These are phyloP conservation scores for Pterocles gutturalis DNA, from an alignment of 2,113 vertebrate genomes.

Conservation along the genomic window DNA sequence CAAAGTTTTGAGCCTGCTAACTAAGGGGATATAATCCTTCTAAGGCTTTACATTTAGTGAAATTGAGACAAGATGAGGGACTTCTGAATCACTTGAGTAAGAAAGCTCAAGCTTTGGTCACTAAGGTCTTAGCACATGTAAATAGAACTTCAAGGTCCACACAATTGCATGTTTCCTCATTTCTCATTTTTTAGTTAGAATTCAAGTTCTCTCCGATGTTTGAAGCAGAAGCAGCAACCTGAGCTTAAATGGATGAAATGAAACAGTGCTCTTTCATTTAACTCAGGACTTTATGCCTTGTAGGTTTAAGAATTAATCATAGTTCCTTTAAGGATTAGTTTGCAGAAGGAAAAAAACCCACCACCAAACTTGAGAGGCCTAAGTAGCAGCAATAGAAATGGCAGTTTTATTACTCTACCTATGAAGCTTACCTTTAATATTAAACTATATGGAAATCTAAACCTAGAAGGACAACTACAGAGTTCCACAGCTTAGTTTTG, in stretches of 20 bases:
- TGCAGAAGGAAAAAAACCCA: background rate
- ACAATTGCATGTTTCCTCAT: accelerated
- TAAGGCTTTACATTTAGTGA: background rate
- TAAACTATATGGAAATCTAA: background rate
- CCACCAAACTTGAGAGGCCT: background rate
- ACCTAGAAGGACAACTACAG: background rate
- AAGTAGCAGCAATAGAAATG: background rate
- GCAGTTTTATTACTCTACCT: background rate
- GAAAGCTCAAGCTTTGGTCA: background rate
- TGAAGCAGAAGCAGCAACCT: background rate
- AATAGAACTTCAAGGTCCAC: background rate
- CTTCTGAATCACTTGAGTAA: background rate
- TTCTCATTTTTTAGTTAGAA: background rate
- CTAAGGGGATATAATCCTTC: background rate
- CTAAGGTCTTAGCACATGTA: background rate
- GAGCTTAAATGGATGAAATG: background rate
- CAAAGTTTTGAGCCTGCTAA: background rate
- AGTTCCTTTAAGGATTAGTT: background rate
- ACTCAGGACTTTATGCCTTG: background rate
- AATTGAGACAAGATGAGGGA: background rate
- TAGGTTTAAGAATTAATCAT: background rate
- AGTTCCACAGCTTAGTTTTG: background rate
- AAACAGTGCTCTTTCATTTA: background rate
- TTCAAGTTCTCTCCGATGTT: background rate
- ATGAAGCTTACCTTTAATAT: background rate